These are phyloP conservation scores for Heliconius melpomene DNA, from an alignment of 1,140 invertebrate genomes.

Conservation along the genomic window DNA sequence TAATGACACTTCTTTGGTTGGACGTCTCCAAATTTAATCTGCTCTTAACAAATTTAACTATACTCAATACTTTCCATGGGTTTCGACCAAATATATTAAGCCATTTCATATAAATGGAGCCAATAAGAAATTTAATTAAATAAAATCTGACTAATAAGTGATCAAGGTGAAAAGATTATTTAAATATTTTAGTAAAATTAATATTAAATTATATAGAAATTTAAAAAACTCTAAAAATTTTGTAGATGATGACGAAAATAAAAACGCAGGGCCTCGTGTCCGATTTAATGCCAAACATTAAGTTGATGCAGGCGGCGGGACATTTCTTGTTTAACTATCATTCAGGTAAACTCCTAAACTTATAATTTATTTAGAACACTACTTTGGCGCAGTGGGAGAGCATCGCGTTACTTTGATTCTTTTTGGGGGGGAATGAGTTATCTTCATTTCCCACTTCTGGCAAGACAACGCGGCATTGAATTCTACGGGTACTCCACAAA, in stretches of 20 bases:
- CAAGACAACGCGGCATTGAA: no score
- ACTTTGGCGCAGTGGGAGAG: no score
- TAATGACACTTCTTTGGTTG: background rate
- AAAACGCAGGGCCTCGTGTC: conserved; percentile 86
- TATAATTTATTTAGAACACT: background rate
- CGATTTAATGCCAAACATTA: conserved; percentile 91
- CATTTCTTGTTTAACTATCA: conserved; percentile 91
- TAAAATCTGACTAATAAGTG: background rate
- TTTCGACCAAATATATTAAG: no score
- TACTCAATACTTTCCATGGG: no score
- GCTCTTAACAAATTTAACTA: background rate
- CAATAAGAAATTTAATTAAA: background rate
- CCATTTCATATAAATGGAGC: background rate
- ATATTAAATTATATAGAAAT: background rate
- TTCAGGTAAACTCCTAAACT: conserved; percentile 64
- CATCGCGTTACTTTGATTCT: no score
- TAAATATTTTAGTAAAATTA: background rate
- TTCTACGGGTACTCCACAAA: no score
- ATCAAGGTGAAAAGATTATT: background rate
- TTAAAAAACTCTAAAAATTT: conserved; percentile 25
- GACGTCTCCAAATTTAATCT: background rate
- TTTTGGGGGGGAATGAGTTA: no score
- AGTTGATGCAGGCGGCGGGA: conserved; percentile 87
- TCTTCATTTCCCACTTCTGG: no score
- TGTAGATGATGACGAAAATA: conserved; percentile 78